These are phyloP conservation scores for Penaeus vannamei DNA, from an alignment of 1,140 invertebrate genomes.

Conservation along the genomic window DNA sequence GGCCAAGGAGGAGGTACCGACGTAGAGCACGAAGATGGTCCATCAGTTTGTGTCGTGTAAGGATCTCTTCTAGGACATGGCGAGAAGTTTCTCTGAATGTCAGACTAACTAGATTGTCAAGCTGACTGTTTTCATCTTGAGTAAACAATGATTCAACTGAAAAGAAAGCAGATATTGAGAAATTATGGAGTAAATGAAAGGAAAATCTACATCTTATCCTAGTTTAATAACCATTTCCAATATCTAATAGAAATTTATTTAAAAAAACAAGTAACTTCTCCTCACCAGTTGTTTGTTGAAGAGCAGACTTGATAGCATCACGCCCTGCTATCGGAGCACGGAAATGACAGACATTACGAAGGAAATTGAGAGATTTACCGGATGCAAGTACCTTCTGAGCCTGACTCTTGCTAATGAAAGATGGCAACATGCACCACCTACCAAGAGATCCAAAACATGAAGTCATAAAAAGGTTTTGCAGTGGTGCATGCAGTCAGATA, in stretches of 20 bases:
- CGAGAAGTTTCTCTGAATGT: constrained; percentile 90
- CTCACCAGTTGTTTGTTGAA: constrained; percentile 64
- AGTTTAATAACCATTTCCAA: no score
- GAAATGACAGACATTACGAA: constrained; percentile 88
- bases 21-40: constrained; percentile 93
- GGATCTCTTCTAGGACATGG: constrained; percentile 88
- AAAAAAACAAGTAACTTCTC: neutral
- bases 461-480: neutral
- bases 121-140: constrained; percentile 81
- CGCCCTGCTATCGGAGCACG: constrained; percentile 79
- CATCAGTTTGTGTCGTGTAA: constrained; percentile 88
- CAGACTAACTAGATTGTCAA: constrained; percentile 84
- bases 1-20: constrained; percentile 91
- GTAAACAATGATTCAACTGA: constrained; percentile 80
- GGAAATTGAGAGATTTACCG: constrained; percentile 96
- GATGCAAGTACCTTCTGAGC: constrained; percentile 89
- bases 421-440: constrained; percentile 83
- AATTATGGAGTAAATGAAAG: neutral
- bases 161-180: constrained; percentile 34
- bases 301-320: constrained; percentile 72
- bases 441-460: constrained; percentile 47
- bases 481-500: no score
- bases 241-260: neutral
- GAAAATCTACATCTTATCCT: no score
- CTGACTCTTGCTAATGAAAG: constrained; percentile 81